phyloP scores from a whole-genome alignment of 1,140 invertebrate genomes.

The Amphibalanus amphitrite region DNA sequence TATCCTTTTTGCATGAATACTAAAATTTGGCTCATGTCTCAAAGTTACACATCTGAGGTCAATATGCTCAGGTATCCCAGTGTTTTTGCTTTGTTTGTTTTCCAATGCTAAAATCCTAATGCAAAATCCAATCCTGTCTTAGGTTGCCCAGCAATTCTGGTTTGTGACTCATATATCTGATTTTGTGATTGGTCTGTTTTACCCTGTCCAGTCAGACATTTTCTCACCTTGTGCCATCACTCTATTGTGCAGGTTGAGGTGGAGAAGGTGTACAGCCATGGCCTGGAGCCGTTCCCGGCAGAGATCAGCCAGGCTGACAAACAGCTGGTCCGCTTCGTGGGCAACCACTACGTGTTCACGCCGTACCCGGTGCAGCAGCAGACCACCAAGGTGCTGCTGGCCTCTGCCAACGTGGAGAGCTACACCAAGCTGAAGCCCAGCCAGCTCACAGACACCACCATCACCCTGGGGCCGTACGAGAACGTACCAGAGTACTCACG shows the following conservation, averaged over 20 bases:
- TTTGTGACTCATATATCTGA: too few species aligned
- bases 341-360: conserved; percentile 65
- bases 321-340: conserved; percentile 70
- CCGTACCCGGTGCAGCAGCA: conserved; percentile 63
- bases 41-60: too few species aligned
- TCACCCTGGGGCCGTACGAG: conserved; percentile 76
- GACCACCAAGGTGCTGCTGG: conserved; percentile 57
- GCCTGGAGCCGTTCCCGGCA: conserved; percentile 60
- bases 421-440: conserved; percentile 70
- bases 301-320: conserved; percentile 80
- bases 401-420: conserved; percentile 60
- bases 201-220: too few species aligned
- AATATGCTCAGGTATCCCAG: too few species aligned
- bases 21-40: too few species aligned
- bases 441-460: conserved; percentile 50
- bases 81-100: too few species aligned
- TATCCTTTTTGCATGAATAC: too few species aligned
- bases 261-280: conserved; percentile 56
- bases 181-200: too few species aligned
- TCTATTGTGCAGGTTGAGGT: conserved; percentile 42
- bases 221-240: too few species aligned
- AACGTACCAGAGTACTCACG: conserved; percentile 40
- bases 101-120: too few species aligned
- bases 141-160: too few species aligned
- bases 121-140: too few species aligned